These are phyloP conservation scores for Aphelenchoides avenae DNA, from an alignment of 1,140 invertebrate genomes.

Conservation along the genomic window DNA sequence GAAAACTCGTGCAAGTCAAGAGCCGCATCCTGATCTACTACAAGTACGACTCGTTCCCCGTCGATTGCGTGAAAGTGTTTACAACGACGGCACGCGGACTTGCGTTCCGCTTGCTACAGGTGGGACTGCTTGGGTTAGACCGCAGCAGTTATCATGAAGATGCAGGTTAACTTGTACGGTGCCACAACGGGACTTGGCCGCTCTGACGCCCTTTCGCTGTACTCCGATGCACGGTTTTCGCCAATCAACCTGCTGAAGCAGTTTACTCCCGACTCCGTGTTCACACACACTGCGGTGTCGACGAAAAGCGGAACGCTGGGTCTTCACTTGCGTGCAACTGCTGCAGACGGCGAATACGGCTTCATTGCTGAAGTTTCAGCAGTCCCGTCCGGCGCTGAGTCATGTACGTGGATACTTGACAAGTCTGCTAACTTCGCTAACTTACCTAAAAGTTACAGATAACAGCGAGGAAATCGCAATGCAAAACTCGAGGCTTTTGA, in stretches of 20 bases:
- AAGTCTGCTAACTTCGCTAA: too few relatives aligned
- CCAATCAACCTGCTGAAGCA: constrained; percentile 27
- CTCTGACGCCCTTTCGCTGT: constrained; percentile 51
- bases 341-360: constrained; percentile 83
- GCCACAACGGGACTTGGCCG: constrained; percentile 40
- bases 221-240: constrained; percentile 63
- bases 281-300: constrained; percentile 12
- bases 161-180: constrained; percentile 50
- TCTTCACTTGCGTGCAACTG: constrained; percentile 85
- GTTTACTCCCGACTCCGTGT: constrained; percentile 35
- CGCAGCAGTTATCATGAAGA: background rate
- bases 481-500: constrained; percentile 74
- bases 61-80: constrained; percentile 97
- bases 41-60: constrained; percentile 89
- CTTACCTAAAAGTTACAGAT: constrained; percentile 66
- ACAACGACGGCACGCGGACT: constrained; percentile 72
- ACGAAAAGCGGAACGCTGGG: constrained; percentile 69
- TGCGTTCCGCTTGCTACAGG: constrained; percentile 50
- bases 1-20: constrained; percentile 68
- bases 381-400: constrained; percentile 81
- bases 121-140: constrained; percentile 4
- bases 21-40: constrained; percentile 88
- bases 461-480: constrained; percentile 84
- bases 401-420: constrained; percentile 14
- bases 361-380: constrained; percentile 96